These are phyloP conservation scores for Parambassis ranga DNA, from an alignment of 2,797 vertebrate genomes.

Conservation along the genomic window DNA sequence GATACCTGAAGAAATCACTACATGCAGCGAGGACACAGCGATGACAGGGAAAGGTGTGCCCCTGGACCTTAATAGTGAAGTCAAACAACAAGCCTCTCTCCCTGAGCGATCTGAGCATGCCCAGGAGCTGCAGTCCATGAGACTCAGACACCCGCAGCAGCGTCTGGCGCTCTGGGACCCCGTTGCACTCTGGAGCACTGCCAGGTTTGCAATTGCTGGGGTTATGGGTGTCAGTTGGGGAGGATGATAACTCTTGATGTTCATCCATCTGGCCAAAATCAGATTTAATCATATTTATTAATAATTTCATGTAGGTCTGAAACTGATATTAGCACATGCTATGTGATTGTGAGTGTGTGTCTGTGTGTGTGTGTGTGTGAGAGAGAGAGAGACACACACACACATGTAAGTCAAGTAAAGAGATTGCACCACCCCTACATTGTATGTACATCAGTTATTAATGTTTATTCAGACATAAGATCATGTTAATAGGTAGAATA, in stretches of 20 bases:
- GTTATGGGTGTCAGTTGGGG: slow-evolving; percentile 7
- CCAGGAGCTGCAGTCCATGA: slow-evolving; percentile 90
- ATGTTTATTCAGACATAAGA: too few relatives aligned
- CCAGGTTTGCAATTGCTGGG: slow-evolving; percentile 41
- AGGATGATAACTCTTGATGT: slow-evolving; percentile 16
- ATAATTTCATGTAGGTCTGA: too few relatives aligned
- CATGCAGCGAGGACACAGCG: slow-evolving; percentile 94
- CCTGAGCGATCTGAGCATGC: slow-evolving; percentile 88
- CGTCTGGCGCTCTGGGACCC: slow-evolving; percentile 79
- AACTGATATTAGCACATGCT: not conserved
- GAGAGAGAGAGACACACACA: not conserved
- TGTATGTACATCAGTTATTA: too few relatives aligned
- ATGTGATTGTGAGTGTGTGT: not conserved
- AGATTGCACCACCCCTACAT: not conserved
- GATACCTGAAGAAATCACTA: slow-evolving; percentile 96
- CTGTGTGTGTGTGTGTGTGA: too few relatives aligned
- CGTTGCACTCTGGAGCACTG: slow-evolving; percentile 75
- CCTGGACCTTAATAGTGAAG: slow-evolving; percentile 90
- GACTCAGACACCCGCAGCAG: slow-evolving; percentile 84
- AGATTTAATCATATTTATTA: too few relatives aligned
- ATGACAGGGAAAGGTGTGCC: slow-evolving; percentile 89
- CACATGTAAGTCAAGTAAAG: not conserved
- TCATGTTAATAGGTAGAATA: too few relatives aligned
- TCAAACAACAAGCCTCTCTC: slow-evolving; percentile 90
- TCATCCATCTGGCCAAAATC: slow-evolving; percentile 54